Base-by-base conservation (phyloP, 2,113 vertebrate species). In the Gadus chalcogrammus region DNA sequence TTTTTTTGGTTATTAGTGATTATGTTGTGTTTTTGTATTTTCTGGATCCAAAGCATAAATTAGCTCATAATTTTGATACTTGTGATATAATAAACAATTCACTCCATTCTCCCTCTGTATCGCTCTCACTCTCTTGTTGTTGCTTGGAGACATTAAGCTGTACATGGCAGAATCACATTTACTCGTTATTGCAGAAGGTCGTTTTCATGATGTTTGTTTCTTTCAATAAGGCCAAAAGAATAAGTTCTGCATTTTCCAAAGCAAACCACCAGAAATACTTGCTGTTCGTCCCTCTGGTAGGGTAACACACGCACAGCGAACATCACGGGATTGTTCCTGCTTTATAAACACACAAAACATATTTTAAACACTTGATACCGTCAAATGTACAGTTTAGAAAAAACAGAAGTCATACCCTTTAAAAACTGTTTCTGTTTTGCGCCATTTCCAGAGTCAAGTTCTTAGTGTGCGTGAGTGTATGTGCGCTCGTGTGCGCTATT, bases 161-260 rank as follows among this genome's bases (percentile, higher is more conserved):
- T 75, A 85, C 82, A 88, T 77, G 81, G 72, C 69, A 75, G 84
- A 81, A 74, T 48, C 56, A 77, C 73, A 73, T 59, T 71, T 79
- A 72, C 71, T 87, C 72, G 64, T 90, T 91, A 91, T 92, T 92
- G 88, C 90, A 81, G 79, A 48, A 48, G 42, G 42, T 48, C 12
- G 8, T 9, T 48, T 42, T 48, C 42, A 48, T 70, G 82, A 61
- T 74, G 80, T 75, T 74, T 7, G 15, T 61, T 66, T 70, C 70
- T 83, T 84, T 66, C 71, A 72, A 66, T 82, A 86, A 88, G 83
- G 82, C 79, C 75, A 70, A 82, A 84, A 74, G 78, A 48, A 56
- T 61, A 67, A 59, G 73, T 56, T 78, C 73, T 81, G 65, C 64
- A 62, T 79, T 55, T 74, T 65, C 9, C 59, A 68, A 70, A 68